These are phyloP conservation scores for Pyrochroa serraticornis DNA, from an alignment of 2,888 invertebrate genomes.

Conservation along the genomic window DNA sequence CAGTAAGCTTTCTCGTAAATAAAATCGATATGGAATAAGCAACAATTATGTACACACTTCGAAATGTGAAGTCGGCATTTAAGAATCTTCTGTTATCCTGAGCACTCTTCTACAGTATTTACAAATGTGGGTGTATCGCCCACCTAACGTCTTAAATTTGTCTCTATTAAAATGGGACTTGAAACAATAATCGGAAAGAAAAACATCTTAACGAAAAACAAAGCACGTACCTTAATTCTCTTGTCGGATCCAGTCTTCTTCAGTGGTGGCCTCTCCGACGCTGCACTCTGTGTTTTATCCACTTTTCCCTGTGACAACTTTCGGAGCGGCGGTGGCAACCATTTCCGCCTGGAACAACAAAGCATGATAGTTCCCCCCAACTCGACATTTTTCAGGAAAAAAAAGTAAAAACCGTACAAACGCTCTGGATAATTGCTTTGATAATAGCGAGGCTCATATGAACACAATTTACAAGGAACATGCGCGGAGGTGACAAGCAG, in stretches of 20 bases:
- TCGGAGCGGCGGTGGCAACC: constrained; percentile 85
- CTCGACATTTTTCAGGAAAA: constrained; percentile 12
- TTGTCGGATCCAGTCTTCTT: constrained; percentile 85
- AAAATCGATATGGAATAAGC: too few relatives aligned
- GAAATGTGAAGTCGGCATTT: too few relatives aligned
- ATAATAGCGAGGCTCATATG: constrained; percentile 7
- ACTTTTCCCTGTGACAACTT: constrained; percentile 89
- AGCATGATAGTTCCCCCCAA: constrained; percentile 14
- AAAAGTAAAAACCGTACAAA: constrained; percentile 17
- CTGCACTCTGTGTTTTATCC: constrained; percentile 70
- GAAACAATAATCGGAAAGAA: too few relatives aligned
- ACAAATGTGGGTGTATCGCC: too few relatives aligned
- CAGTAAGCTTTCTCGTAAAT: too few relatives aligned
- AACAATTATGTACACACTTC: too few relatives aligned
- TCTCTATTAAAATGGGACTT: too few relatives aligned
- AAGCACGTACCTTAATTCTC: constrained; percentile 74
- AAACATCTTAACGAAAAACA: neutral
- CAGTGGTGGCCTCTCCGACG: constrained; percentile 64
- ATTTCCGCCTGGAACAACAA: constrained; percentile 74
- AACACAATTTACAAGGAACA: neutral
- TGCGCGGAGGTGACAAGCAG: neutral
- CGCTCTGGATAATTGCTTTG: constrained; percentile 27
- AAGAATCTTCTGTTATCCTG: too few relatives aligned
- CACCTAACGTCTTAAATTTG: too few relatives aligned
- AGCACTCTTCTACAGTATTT: too few relatives aligned